phyloP scores from a whole-genome alignment of 2,797 vertebrate genomes.

The Emydoidea blandingii region DNA sequence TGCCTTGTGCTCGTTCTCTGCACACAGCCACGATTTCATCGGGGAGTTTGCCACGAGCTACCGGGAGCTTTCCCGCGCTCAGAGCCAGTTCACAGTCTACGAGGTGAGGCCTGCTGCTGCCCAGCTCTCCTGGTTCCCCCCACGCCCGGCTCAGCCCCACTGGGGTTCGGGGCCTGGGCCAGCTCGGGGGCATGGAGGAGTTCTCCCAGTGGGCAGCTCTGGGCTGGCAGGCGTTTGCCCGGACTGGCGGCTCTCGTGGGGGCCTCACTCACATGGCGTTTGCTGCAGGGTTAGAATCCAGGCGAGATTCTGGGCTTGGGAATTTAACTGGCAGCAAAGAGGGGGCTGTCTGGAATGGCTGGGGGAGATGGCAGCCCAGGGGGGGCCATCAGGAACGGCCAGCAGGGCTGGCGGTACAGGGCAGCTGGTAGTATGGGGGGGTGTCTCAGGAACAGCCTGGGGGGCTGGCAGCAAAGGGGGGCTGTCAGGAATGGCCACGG shows the following conservation, averaged over 20 bases:
- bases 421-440: too few species aligned
- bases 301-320: neutral
- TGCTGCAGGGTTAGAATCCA: neutral
- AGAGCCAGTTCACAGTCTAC: slow-evolving; percentile 96
- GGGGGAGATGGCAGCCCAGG: neutral
- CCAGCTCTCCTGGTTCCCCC: neutral
- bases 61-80: slow-evolving; percentile 92
- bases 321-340: too few species aligned
- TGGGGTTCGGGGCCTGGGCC: neutral
- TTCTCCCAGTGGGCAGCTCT: too few species aligned
- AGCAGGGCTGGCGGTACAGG: too few species aligned
- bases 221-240: neutral
- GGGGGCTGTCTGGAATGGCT: neutral
- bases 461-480: too few species aligned
- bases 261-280: neutral
- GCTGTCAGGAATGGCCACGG: too few species aligned
- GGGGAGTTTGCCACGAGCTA: slow-evolving; percentile 98
- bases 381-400: too few species aligned
- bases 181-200: neutral
- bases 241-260: fast-evolving
- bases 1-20: neutral
- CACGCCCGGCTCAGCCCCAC: too few species aligned
- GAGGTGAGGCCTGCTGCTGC: slow-evolving; percentile 85
- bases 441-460: too few species aligned
- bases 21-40: slow-evolving; percentile 92